Evolutionary conservation across 1,140 invertebrate species (phyloP).

Genomic region (Phthorimaea operculella): DNA sequence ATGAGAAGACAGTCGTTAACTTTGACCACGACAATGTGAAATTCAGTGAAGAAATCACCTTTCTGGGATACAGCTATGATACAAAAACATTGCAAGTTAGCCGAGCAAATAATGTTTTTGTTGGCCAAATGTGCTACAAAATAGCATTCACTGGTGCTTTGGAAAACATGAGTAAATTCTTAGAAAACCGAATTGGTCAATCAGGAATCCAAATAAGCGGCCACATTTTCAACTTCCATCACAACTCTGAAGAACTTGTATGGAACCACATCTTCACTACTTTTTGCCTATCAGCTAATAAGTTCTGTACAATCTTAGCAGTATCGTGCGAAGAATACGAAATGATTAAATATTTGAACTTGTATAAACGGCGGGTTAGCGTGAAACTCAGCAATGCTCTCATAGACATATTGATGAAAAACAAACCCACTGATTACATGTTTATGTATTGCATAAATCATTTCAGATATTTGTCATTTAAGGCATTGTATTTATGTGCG

Average conservation of each 20-base stretch:
- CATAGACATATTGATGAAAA: slow-evolving; percentile 37
- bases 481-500: slow-evolving; percentile 54
- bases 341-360: slow-evolving; percentile 37
- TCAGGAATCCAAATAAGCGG: slow-evolving; percentile 52
- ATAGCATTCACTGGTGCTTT: slow-evolving; percentile 50
- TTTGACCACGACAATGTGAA: slow-evolving; percentile 42
- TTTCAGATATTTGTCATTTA: slow-evolving; percentile 58
- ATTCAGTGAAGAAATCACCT: slow-evolving; percentile 40
- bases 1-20: slow-evolving; percentile 55
- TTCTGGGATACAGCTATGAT: slow-evolving; percentile 50
- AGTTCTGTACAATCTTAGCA: slow-evolving; percentile 62
- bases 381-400: slow-evolving; percentile 56
- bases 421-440: slow-evolving; percentile 31
- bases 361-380: slow-evolving; percentile 57
- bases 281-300: slow-evolving; percentile 61
- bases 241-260: slow-evolving; percentile 49
- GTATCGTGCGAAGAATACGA: slow-evolving; percentile 39
- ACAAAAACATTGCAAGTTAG: slow-evolving; percentile 49
- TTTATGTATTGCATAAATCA: slow-evolving; percentile 66
- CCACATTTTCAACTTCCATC: slow-evolving; percentile 53
- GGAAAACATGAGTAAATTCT: slow-evolving; percentile 41
- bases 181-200: slow-evolving; percentile 56
- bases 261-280: slow-evolving; percentile 59
- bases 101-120: slow-evolving; percentile 45
- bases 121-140: slow-evolving; percentile 62